Evolutionary conservation across 2,888 invertebrate genomes (phyloP).

Genomic region (Taphrorychus bicolor): DNA sequence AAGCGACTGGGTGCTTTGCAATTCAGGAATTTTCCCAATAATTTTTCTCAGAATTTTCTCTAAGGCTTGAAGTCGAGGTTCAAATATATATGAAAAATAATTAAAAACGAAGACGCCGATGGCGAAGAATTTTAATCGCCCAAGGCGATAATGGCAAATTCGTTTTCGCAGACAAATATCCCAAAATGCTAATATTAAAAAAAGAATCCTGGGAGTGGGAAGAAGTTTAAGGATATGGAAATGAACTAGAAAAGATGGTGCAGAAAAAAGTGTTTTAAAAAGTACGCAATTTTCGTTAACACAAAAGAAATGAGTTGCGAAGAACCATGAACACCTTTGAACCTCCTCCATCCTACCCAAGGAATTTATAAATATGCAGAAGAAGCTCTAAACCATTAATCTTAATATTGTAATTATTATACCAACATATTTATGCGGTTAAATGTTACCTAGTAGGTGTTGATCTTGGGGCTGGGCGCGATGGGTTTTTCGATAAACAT

Average conservation of each 20-base stretch:
- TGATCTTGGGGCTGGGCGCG: not conserved
- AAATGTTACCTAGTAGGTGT: not conserved
- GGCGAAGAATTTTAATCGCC: not conserved
- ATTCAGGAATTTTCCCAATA: slow-evolving; percentile 16
- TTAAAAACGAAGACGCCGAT: slow-evolving; percentile 4
- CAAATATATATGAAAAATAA: slow-evolving; percentile 19
- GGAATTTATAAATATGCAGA: not conserved
- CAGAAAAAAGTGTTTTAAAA: too few relatives aligned
- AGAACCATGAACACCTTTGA: too few relatives aligned
- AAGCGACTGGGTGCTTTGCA: slow-evolving; percentile 12
- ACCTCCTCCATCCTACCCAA: not conserved
- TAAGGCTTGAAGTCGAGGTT: slow-evolving; percentile 7
- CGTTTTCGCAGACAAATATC: not conserved
- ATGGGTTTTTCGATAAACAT: not conserved
- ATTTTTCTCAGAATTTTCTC: slow-evolving; percentile 18
- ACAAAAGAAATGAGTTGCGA: too few relatives aligned
- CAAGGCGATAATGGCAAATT: not conserved
- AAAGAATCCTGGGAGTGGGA: too few relatives aligned
- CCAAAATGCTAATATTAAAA: not conserved
- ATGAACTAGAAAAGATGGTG: too few relatives aligned
- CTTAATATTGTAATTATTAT: not conserved
- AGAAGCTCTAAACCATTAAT: not conserved
- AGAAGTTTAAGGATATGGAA: too few relatives aligned
- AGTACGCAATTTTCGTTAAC: too few relatives aligned
- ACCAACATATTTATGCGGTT: not conserved